phyloP scores from a whole-genome alignment of 2,797 vertebrate genomes.

The Parauchenoglanis ngamensis region DNA sequence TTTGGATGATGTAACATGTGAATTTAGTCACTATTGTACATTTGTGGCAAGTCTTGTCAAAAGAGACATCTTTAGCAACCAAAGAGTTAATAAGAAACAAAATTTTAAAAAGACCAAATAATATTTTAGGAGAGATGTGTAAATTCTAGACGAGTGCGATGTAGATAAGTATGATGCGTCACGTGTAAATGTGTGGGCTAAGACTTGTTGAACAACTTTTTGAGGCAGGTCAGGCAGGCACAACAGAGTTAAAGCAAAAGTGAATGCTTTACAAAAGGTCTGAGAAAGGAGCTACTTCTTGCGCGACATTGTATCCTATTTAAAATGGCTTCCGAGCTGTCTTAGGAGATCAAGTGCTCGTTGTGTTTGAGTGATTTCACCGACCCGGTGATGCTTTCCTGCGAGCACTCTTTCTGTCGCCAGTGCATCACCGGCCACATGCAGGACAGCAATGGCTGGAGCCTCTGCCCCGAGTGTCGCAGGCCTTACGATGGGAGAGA shows the following conservation, averaged over 20 bases:
- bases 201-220: neutral
- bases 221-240: neutral
- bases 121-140: neutral
- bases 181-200: neutral
- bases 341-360: conserved; percentile 42
- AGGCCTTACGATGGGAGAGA: conserved; percentile 9
- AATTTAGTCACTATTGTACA: neutral
- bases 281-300: neutral
- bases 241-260: neutral
- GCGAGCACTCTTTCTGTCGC: conserved; percentile 46
- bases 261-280: neutral
- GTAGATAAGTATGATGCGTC: neutral
- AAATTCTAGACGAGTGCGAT: neutral
- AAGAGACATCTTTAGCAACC: neutral
- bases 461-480: conserved; percentile 43
- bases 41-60: neutral
- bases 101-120: too few relatives aligned
- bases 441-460: neutral
- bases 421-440: conserved; percentile 44
- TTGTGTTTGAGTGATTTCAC: conserved; percentile 46
- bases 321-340: conserved; percentile 33
- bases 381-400: conserved; percentile 42
- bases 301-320: neutral
- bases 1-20: neutral
- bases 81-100: neutral